Evolutionary conservation across 2,113 vertebrate genomes (phyloP).

Genomic region (Trichomycterus rosablanca): DNA sequence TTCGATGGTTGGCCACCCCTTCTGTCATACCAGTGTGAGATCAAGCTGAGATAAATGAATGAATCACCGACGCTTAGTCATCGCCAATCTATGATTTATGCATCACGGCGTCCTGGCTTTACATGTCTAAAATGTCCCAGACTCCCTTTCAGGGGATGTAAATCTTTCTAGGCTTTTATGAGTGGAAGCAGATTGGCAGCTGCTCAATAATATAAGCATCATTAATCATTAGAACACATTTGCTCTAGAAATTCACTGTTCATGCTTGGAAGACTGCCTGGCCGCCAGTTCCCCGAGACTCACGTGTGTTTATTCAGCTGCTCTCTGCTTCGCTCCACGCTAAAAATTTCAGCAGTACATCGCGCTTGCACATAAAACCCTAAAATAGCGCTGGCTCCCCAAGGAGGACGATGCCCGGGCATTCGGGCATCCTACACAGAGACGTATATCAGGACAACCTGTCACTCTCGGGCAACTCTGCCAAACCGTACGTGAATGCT

Average conservation of each 20-base stretch:
- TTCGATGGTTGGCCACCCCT: no score
- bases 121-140: constrained; percentile 45
- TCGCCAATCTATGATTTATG: constrained; percentile 69
- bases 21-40: constrained; percentile 20
- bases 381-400: constrained; percentile 9
- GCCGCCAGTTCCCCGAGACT: background rate
- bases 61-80: constrained; percentile 45
- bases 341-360: constrained; percentile 4
- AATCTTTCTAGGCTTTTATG: constrained; percentile 53
- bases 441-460: constrained; percentile 4
- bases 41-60: constrained; percentile 47
- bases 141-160: constrained; percentile 54
- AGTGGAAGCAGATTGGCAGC: constrained; percentile 49
- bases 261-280: constrained; percentile 9
- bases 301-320: constrained; percentile 2
- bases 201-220: constrained; percentile 48
- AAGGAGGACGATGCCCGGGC: constrained; percentile 2
- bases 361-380: background rate
- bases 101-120: constrained; percentile 32
- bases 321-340: background rate
- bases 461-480: constrained; percentile 7
- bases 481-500: background rate
- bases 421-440: constrained; percentile 1
- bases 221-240: constrained; percentile 58
- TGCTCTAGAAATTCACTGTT: constrained; percentile 4